phyloP scores from a whole-genome alignment of 1,140 invertebrate genomes.

The Zaprionus davidi region DNA sequence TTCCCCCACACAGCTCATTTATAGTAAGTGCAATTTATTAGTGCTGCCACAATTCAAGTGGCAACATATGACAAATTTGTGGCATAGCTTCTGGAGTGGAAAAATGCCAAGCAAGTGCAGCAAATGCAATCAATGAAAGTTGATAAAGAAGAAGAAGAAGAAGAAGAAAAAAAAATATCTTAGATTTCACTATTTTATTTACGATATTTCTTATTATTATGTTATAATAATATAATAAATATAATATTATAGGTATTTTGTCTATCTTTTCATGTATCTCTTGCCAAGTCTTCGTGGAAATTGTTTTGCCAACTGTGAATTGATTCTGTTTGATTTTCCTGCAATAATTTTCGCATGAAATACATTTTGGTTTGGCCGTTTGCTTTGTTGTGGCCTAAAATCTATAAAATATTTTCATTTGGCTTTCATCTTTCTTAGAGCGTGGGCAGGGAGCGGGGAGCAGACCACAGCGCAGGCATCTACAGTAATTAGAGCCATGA shows the following conservation, averaged over 20 bases:
- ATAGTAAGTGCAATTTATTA: neutral
- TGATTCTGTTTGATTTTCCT: slow-evolving; percentile 8
- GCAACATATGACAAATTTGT: neutral
- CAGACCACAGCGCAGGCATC: neutral
- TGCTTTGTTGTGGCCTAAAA: slow-evolving; percentile 37
- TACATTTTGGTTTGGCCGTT: neutral
- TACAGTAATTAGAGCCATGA: slow-evolving; percentile 38
- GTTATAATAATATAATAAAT: no score
- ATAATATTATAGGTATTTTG: no score
- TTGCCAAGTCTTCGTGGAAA: neutral
- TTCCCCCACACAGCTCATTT: neutral
- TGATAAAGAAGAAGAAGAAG: no score
- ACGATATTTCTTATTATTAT: no score
- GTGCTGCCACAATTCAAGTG: neutral
- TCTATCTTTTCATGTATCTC: neutral
- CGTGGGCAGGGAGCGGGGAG: neutral
- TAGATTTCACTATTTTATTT: neutral
- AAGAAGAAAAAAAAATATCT: no score
- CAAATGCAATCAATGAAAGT: neutral
- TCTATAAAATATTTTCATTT: slow-evolving; percentile 55
- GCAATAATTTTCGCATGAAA: neutral
- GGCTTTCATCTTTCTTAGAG: slow-evolving; percentile 35
- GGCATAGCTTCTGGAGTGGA: neutral
- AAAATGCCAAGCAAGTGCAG: no score
- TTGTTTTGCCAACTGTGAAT: slow-evolving; percentile 8